These are phyloP conservation scores for Drosophila dives DNA, from an alignment of 2,888 invertebrate species.

Conservation along the genomic window DNA sequence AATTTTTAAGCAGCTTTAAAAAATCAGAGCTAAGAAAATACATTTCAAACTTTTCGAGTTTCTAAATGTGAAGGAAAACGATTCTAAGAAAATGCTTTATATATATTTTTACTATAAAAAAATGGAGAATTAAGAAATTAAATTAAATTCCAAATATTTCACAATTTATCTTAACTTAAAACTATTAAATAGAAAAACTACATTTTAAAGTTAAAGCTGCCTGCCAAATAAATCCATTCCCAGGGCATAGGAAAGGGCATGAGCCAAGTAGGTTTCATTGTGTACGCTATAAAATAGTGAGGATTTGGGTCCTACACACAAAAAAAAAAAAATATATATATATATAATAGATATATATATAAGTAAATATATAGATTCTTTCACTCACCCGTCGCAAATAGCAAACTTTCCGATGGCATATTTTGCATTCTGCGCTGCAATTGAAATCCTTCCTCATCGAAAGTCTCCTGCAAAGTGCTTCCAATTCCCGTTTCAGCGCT, in stretches of 20 bases:
- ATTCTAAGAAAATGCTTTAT: not conserved
- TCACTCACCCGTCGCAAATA: conserved; percentile 66
- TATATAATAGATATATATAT: too few relatives aligned
- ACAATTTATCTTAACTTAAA: not conserved
- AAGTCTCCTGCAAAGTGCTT: conserved; percentile 28
- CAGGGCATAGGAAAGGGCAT: conserved; percentile 92
- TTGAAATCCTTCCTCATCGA: conserved; percentile 9
- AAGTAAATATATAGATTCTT: too few relatives aligned
- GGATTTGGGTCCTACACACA: conserved; percentile 90
- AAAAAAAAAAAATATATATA: too few relatives aligned
- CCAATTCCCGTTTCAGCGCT: conserved; percentile 52
- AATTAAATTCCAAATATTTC: not conserved
- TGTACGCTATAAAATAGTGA: conserved; percentile 94
- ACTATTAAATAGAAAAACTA: not conserved
- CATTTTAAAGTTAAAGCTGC: conserved; percentile 2
- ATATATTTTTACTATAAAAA: not conserved
- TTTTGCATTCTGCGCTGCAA: conserved; percentile 38
- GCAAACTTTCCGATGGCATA: conserved; percentile 61
- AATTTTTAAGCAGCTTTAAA: not conserved
- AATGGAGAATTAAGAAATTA: not conserved
- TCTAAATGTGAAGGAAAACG: not conserved
- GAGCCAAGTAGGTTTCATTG: conserved; percentile 94
- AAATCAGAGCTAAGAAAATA: not conserved
- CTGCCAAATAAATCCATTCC: conserved; percentile 86
- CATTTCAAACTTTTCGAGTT: not conserved